Conservation (phyloP, 2,797 vertebrate genomes). For the Phoebastria nigripes region DNA sequence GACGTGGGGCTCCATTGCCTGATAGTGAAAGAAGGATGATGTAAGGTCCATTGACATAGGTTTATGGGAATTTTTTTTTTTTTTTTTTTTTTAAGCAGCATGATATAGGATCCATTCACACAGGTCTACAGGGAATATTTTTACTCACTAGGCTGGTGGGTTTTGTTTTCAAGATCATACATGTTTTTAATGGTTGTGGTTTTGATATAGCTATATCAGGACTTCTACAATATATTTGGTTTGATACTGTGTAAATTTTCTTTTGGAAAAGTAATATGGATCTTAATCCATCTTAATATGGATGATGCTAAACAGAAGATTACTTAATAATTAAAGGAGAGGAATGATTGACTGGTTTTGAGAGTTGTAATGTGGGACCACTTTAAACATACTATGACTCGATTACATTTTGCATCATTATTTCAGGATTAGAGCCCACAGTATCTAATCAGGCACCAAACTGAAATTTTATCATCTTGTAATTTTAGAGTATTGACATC, state of each 20-base stretch:
- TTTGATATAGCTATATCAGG: not conserved
- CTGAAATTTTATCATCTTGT: not conserved
- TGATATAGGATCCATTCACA: not conserved
- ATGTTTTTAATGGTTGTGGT: not conserved
- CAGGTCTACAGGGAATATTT: not conserved
- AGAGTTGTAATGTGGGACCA: not conserved
- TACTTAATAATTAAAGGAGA: not conserved
- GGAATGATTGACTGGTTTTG: not conserved
- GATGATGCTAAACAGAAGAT: not conserved
- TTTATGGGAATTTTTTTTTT: not conserved
- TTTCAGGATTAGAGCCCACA: not conserved
- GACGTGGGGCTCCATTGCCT: rapidly evolving
- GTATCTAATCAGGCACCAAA: not conserved
- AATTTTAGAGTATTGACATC: not conserved
- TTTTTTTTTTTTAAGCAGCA: not conserved
- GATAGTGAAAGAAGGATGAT: not conserved
- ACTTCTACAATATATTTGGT: not conserved
- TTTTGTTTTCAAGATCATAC: not conserved
- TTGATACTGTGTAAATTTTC: not conserved
- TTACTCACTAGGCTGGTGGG: not conserved
- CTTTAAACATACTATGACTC: not conserved
- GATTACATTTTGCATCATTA: not conserved
- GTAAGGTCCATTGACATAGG: rapidly evolving
- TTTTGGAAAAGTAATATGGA: not conserved
- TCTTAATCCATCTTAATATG: not conserved